Evolutionary conservation across 2,797 vertebrate genomes (phyloP).

Genomic region (Mionectes olivaceus): DNA sequence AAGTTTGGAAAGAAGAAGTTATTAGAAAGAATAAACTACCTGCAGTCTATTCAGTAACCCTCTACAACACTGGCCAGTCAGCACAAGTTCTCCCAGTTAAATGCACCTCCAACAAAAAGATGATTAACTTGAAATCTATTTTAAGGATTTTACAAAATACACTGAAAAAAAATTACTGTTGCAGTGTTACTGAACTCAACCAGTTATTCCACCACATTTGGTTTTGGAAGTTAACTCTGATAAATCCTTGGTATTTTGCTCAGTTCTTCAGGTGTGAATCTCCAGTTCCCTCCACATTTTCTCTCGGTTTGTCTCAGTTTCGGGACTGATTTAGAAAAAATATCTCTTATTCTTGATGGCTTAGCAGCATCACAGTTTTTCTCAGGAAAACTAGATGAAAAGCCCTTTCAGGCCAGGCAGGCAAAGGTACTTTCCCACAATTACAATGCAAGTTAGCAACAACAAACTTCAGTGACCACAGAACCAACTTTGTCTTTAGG

Average conservation of each 20-base stretch:
- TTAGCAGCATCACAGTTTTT: not conserved
- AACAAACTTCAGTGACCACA: not conserved
- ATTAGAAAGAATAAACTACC: not conserved
- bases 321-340: not conserved
- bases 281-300: not conserved
- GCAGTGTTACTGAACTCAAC: not conserved
- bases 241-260: not conserved
- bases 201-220: not conserved
- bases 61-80: not conserved
- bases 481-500: not conserved
- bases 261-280: not conserved
- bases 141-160: not conserved
- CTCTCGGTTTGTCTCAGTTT: not conserved
- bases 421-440: constrained; percentile 40
- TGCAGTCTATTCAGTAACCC: not conserved
- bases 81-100: not conserved
- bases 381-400: not conserved
- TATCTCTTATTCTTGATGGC: not conserved
- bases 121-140: not conserved
- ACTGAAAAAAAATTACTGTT: not conserved
- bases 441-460: not conserved
- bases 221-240: not conserved
- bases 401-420: not conserved
- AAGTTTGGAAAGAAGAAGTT: not conserved
- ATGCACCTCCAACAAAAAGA: not conserved